Base-by-base conservation (phyloP, 2,797 vertebrate species). In the Heterohyrax brucei region DNA sequence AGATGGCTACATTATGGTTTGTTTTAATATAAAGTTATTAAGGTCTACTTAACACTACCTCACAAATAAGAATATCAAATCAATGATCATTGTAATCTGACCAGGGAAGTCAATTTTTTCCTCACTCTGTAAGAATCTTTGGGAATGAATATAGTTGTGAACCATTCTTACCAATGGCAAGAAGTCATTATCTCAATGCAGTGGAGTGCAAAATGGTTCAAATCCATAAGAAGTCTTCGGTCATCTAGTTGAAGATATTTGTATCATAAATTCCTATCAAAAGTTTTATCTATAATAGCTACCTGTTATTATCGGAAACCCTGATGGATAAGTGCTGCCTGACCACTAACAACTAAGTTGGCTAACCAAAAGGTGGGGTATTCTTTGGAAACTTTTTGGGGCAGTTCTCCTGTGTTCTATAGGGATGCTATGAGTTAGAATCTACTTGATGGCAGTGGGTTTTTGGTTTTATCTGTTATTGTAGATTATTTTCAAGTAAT, bases 401-500 rank as follows among this genome's bases (percentile, higher is more conserved):
- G 39, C 39, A 39, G 39, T 39, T 39, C 39, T 39, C 39, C 39
- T 39, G 39, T 39, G 39, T 39, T 39, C 39, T 39, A 39, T 39
- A 39, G 39, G 39, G 39, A 39, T 39, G 39, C 39, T 39, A 39
- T 39, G 39, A 39, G 39, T 39, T 3, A 39, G 39, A 39, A 39
- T 39, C 39, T 3, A 39, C 39, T 39, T 39, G 39, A 39, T 39
- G 39, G 39, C 39, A 39, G 39, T 39, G 39, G 3, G 39, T 2
- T 39, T 39, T 39, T 2, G 39, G 39, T 39, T 39, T 39, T 89
- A 12, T 10, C 14, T 86, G 14, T 78, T 90, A 85, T 89, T 59
- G 12, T 3, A 96, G 10, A 6, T 87, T 87, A 78, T 91, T 95
- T 93, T 72, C 33, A 66, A 91, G 39, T 90, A 79, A 33, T 79